A percentile compares a stretch with the other conserved stretches of the same genome.
Conservation (phyloP, 2,113 vertebrate genomes). For the Triplophysa dalaica region DNA sequence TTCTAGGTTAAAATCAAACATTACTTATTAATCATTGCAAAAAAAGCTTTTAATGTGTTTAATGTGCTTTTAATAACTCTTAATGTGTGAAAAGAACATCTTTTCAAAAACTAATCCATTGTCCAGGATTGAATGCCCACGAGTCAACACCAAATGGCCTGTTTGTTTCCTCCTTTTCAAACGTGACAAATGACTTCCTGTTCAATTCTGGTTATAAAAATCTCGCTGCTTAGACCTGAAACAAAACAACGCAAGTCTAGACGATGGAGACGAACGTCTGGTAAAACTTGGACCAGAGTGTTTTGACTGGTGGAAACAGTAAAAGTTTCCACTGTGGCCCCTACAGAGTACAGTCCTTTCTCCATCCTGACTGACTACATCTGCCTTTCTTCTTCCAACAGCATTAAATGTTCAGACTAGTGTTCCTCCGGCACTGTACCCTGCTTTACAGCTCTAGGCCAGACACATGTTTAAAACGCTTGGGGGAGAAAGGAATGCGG, state of each 20-base stretch:
- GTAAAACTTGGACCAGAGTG: background rate
- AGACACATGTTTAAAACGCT: constrained; percentile 36
- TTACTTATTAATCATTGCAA: too few relatives aligned
- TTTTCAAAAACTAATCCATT: background rate
- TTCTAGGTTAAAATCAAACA: too few relatives aligned
- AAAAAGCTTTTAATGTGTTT: too few relatives aligned
- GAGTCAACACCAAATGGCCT: background rate
- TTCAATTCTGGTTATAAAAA: constrained; percentile 26
- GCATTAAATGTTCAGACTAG: constrained; percentile 50
- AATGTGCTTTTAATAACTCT: too few relatives aligned
- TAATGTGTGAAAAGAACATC: background rate
- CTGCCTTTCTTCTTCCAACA: constrained; percentile 48
- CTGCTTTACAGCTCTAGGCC: constrained; percentile 39
- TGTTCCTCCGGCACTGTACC: constrained; percentile 38
- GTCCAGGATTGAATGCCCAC: background rate
- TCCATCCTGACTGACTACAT: constrained; percentile 34
- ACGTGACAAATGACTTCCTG: background rate
- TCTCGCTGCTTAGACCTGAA: background rate
- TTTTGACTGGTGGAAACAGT: constrained; percentile 34
- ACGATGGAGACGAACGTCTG: constrained; percentile 6
- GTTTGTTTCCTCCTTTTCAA: constrained; percentile 18
- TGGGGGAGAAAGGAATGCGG: constrained; percentile 3
- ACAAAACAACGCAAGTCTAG: constrained; percentile 10
- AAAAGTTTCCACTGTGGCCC: constrained; percentile 36
- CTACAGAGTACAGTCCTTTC: constrained; percentile 24